Conservation (phyloP, 37 sponge, comb jelly and placozoan genomes). For the Mnemiopsis leidyi region DNA sequence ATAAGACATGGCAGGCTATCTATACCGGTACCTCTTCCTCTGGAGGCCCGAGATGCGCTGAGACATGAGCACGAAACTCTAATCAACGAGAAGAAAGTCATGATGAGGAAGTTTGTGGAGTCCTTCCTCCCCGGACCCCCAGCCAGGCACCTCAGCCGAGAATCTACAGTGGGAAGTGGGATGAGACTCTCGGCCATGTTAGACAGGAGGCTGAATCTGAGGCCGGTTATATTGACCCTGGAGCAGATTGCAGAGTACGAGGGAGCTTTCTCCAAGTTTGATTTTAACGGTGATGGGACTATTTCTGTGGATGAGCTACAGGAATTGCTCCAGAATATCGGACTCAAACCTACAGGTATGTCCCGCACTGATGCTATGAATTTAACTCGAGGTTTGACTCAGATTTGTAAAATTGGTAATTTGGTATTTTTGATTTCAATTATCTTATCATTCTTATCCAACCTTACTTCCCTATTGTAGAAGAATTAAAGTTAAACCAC, state of each 20-base stretch:
- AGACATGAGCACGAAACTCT: neutral
- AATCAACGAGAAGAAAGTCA: neutral
- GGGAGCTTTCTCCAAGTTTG: constrained; percentile 21
- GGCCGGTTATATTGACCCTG: neutral
- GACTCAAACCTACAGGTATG: constrained; percentile 57
- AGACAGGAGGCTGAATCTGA: neutral
- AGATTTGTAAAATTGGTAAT: too few relatives aligned
- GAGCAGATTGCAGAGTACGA: constrained; percentile 34
- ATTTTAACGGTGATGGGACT: neutral
- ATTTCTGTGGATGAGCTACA: constrained; percentile 24
- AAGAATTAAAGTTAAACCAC: neutral
- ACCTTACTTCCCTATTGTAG: too few relatives aligned
- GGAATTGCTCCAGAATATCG: constrained; percentile 12
- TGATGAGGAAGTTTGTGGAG: neutral
- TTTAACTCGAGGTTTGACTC: too few relatives aligned
- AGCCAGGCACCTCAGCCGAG: neutral
- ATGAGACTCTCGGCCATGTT: neutral
- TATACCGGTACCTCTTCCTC: neutral
- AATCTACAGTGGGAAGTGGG: neutral
- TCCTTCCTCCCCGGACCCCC: neutral
- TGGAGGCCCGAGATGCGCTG: neutral
- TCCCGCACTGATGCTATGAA: too few relatives aligned
- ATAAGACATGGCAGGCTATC: neutral
- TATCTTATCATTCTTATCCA: too few relatives aligned
- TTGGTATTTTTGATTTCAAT: too few relatives aligned